Evolutionary conservation across 2,113 vertebrate species (phyloP), one percentile per base, ranked within the genome.

Genomic region (Serilophus lunatus): DNA sequence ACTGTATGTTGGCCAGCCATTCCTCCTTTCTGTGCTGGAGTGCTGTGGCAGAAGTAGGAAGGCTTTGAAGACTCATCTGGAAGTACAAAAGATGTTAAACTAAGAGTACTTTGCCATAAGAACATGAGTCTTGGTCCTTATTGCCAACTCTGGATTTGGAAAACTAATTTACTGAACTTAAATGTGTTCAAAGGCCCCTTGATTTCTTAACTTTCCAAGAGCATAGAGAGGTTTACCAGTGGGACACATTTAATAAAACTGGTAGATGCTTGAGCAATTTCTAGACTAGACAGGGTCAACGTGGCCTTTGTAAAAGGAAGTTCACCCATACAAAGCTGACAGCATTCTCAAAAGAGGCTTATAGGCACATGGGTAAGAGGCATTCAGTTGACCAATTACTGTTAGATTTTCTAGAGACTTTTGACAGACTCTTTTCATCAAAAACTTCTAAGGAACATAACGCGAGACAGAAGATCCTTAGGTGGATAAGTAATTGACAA

Each of bases 351-450:
- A 77, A 93, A 56, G 49, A 29, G 13, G 14, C 25, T 63, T 38
- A 59, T 60, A 66, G 47, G 9, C 13, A 50, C 1, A 0, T 40
- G 13, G 17, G 16, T 65, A 78, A 61, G 54, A 66, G 19, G 19
- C n/a, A 13, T 69, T 45, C 35, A 16, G 28, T 17, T 80, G 26
- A 6, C 23, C 0, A 3, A 20, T 78, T 59, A 49, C 17, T 72
- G 23, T n/a, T 81, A 68, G 10, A 22, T 71, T 68, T 96, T 79
- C 65, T 26, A 90, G 75, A 68, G 26, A 29, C 20, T 75, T 90
- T 70, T 70, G 23, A 65, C 31, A 74, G 17, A 50, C 0, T 13
- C 54, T 45, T 63, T 76, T 71, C 15, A 63, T 12, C 24, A 71
- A 49, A 70, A 40, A 49, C 6, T 68, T 82, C 22, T 75, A 47